These are phyloP conservation scores for Patella caerulea DNA, from an alignment of 2,888 invertebrate species.

Conservation along the genomic window DNA sequence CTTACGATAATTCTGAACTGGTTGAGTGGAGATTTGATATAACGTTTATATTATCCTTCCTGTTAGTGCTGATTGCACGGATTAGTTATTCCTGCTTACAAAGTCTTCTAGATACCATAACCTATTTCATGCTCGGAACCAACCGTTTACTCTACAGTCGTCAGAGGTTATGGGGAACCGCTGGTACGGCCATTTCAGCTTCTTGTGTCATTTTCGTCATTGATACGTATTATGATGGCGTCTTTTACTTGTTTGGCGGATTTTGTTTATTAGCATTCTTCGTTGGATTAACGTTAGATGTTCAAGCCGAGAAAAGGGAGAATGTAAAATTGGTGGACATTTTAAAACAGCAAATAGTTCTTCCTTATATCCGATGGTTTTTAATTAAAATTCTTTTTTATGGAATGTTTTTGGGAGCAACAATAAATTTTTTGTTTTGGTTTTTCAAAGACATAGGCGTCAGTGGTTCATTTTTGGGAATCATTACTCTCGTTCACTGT, in stretches of 20 bases:
- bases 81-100: not conserved
- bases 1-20: slow-evolving; percentile 23
- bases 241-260: slow-evolving; percentile 72
- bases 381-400: slow-evolving; percentile 85
- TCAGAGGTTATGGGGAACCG: slow-evolving; percentile 38
- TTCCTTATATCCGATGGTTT: slow-evolving; percentile 75
- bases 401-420: slow-evolving; percentile 90
- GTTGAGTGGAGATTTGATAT: slow-evolving; percentile 16
- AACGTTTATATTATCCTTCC: slow-evolving; percentile 28
- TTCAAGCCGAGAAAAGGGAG: not conserved
- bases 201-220: slow-evolving; percentile 19
- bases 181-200: slow-evolving; percentile 30
- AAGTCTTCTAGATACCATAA: slow-evolving; percentile 36
- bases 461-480: slow-evolving; percentile 43
- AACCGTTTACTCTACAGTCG: slow-evolving; percentile 30
- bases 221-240: slow-evolving; percentile 27
- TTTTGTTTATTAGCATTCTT: slow-evolving; percentile 81
- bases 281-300: slow-evolving; percentile 74
- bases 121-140: slow-evolving; percentile 32
- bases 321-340: not conserved
- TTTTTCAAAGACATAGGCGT: slow-evolving; percentile 76
- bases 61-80: slow-evolving; percentile 14
- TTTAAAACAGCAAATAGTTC: slow-evolving; percentile 7
- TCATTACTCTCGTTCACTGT: slow-evolving; percentile 49
- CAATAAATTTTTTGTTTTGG: slow-evolving; percentile 88